These are phyloP conservation scores for Digitonthophagus gazella DNA, from an alignment of 2,888 invertebrate genomes.

Conservation along the genomic window DNA sequence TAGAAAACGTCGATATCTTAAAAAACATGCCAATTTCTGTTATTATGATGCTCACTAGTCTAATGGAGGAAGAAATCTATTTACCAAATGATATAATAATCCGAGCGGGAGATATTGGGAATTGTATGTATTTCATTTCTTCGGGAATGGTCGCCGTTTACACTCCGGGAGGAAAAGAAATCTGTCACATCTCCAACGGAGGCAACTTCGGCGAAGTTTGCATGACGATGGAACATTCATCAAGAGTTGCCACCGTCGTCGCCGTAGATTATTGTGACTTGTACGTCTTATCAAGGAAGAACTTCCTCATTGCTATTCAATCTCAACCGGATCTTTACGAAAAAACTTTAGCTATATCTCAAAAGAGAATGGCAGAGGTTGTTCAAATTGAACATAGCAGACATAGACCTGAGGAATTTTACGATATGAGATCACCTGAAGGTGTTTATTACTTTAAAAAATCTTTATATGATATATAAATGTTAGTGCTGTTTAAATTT, in stretches of 20 bases:
- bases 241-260: constrained; percentile 47
- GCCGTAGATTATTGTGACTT: constrained; percentile 53
- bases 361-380: constrained; percentile 19
- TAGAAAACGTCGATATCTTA: constrained; percentile 48
- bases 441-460: constrained; percentile 20
- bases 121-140: constrained; percentile 48
- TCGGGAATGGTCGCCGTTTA: constrained; percentile 53
- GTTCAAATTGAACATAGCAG: constrained; percentile 18
- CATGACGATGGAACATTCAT: constrained; percentile 48
- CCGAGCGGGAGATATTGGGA: constrained; percentile 44
- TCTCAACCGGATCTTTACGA: constrained; percentile 46
- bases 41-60: constrained; percentile 40
- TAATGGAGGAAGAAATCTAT: constrained; percentile 45
- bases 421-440: constrained; percentile 21
- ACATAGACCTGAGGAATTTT: constrained; percentile 21
- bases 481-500: too few relatives aligned
- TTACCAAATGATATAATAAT: constrained; percentile 49
- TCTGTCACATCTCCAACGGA: constrained; percentile 53
- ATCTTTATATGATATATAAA: constrained; percentile 22
- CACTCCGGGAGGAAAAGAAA: constrained; percentile 47
- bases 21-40: constrained; percentile 43
- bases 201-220: constrained; percentile 53
- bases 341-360: constrained; percentile 42
- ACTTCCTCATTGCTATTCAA: constrained; percentile 47
- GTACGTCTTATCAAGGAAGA: constrained; percentile 44